Evolutionary conservation across 1,140 invertebrate species (phyloP), one percentile per base, ranked within the genome.

Genomic region (Hyphantria cunea): DNA sequence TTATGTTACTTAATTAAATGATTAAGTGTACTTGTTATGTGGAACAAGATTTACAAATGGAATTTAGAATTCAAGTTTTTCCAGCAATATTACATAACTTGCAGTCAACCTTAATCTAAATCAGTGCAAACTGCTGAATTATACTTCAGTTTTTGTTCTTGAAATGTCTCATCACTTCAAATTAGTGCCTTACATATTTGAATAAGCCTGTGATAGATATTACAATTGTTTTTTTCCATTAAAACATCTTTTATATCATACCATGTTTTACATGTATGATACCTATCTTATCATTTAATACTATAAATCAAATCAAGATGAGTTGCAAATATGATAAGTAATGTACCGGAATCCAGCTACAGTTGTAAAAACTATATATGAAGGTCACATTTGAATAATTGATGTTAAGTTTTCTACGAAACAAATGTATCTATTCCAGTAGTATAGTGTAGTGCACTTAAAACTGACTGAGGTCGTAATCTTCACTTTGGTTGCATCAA

Each of bases 131-230:
- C 39, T 39, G 11, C 15, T 51, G 59, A 62, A 37, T 62, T 37
- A 25, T 58, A 37, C 45, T 64, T 44, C 56, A 70, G 65, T 74
- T 74, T 74, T 65, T 64, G 62, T 61, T 49, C 25, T 66, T 48
- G 53, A 39, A 52, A 60, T 17, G 42, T 51, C 47, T 60, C 42
- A 42, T 51, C 37, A 68, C 58, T 51, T 62, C 25, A 68, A 66
- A 37, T 52, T 71, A 66, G 75, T 78, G 75, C 75, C 75, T 78
- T 78, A 77, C 48, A 55, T 64, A 70, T 70, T 68, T 64, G 41
- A 70, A 58, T 66, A 52, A 68, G 64, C 69, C 75, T 78, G 72
- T 77, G 74, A 78, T 78, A 75, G 31, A 62, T 42, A 53, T 47
- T 53, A 5, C 17, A 25, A 60, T 42, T 15, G n/a, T 58, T 58